Evolutionary conservation across 2,888 invertebrate genomes (phyloP).

Genomic region (Diogma glabrata): DNA sequence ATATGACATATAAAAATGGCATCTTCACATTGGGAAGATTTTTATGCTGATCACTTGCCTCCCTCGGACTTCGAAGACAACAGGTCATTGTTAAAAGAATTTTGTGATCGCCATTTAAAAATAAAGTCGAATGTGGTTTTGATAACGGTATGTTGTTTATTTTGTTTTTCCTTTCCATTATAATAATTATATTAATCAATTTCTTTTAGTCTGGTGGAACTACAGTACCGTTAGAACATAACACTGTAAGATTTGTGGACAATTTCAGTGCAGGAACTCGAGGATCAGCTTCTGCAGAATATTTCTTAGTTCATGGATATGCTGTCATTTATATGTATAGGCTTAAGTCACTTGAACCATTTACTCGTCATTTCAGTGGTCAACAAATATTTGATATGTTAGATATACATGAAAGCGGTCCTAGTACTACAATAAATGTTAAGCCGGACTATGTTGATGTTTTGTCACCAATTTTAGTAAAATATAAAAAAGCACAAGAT

Average conservation of each 20-base stretch:
- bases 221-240: slow-evolving; percentile 90
- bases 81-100: slow-evolving; percentile 57
- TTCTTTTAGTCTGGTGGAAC: slow-evolving; percentile 82
- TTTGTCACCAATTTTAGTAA: slow-evolving; percentile 55
- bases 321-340: slow-evolving; percentile 91
- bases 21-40: slow-evolving; percentile 65
- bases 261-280: slow-evolving; percentile 97
- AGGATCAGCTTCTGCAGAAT: slow-evolving; percentile 91
- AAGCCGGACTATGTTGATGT: slow-evolving; percentile 61
- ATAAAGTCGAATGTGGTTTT: slow-evolving; percentile 59
- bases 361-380: slow-evolving; percentile 72
- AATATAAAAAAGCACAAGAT: slow-evolving; percentile 70
- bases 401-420: slow-evolving; percentile 48
- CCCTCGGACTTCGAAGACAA: slow-evolving; percentile 68
- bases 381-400: slow-evolving; percentile 72
- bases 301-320: slow-evolving; percentile 79
- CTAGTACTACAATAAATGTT: slow-evolving; percentile 54
- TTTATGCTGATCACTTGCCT: slow-evolving; percentile 65
- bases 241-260: slow-evolving; percentile 95
- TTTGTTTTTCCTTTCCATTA: slow-evolving; percentile 3
- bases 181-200: slow-evolving; percentile 9
- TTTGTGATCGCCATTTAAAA: slow-evolving; percentile 57
- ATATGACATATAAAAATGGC: slow-evolving; percentile 17
- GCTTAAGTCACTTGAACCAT: slow-evolving; percentile 82
- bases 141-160: slow-evolving; percentile 53